phyloP scores from a whole-genome alignment of 2,797 vertebrate species.

The Synaphobranchus kaupii region DNA sequence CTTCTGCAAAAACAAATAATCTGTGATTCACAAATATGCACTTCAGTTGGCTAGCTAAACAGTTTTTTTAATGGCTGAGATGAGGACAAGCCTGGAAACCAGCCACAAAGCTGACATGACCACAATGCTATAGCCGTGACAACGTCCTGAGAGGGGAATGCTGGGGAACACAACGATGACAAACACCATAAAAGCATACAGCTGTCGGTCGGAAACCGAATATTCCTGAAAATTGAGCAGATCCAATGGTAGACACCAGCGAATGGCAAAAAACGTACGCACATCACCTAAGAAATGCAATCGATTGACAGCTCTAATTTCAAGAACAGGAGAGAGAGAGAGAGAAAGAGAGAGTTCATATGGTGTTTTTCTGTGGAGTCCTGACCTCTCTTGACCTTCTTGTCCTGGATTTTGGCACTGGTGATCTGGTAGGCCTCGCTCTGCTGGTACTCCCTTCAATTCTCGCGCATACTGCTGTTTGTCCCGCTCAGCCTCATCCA shows the following conservation, averaged over 20 bases:
- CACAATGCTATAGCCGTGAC: neutral
- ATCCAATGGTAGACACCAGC: neutral
- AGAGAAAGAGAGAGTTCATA: neutral
- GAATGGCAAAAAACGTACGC: neutral
- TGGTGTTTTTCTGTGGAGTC: neutral
- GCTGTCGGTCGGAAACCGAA: neutral
- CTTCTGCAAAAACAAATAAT: conserved; percentile 66
- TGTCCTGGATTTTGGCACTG: conserved; percentile 90
- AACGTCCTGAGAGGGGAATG: neutral
- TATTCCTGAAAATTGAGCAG: neutral
- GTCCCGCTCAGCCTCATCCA: conserved; percentile 92
- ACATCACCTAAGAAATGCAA: neutral
- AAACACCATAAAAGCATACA: neutral
- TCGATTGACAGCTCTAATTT: neutral
- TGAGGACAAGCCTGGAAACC: too few relatives aligned
- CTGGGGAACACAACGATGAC: neutral
- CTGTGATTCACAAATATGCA: neutral
- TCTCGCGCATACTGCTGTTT: conserved; percentile 96
- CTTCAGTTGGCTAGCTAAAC: neutral
- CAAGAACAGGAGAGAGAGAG: neutral
- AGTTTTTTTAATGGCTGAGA: too few relatives aligned
- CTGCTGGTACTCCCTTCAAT: conserved; percentile 92
- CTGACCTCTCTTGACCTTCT: conserved; percentile 92
- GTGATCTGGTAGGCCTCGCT: conserved; percentile 95
- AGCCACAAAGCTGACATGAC: neutral